phyloP scores from a whole-genome alignment of 2,113 vertebrate species.

The Gobius niger region DNA sequence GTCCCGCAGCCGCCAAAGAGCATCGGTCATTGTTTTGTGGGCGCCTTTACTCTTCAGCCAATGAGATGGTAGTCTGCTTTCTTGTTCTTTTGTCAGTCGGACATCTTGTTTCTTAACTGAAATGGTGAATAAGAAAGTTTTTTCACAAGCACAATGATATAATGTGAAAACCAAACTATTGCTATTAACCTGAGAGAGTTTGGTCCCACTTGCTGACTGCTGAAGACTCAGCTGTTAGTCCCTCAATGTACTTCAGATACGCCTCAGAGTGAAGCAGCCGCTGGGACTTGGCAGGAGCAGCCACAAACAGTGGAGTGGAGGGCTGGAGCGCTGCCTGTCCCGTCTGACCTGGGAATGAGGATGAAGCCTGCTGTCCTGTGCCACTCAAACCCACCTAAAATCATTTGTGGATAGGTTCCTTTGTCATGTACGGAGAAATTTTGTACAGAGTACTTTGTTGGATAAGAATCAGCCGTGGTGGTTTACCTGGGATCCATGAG shows the following conservation, averaged over 20 bases:
- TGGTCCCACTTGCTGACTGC: conserved; percentile 99
- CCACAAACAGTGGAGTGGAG: conserved; percentile 93
- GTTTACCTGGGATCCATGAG: conserved; percentile 91
- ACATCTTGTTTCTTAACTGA: conserved; percentile 91
- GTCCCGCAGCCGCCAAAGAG: conserved; percentile 95
- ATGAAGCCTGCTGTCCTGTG: conserved; percentile 87
- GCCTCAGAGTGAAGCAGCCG: conserved; percentile 97
- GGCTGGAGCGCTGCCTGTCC: conserved; percentile 88
- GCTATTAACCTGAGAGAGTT: conserved; percentile 85
- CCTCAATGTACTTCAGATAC: conserved; percentile 96
- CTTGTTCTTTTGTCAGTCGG: conserved; percentile 95
- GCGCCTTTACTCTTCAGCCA: conserved; percentile 98
- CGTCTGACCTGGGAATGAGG: conserved; percentile 86
- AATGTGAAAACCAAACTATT: not conserved
- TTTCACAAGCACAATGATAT: not conserved
- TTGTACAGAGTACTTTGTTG: too few species aligned
- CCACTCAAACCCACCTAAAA: conserved; percentile 82
- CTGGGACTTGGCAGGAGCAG: conserved; percentile 93
- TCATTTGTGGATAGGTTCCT: not conserved
- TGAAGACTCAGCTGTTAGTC: conserved; percentile 89
- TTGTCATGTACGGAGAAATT: not conserved
- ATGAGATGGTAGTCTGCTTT: conserved; percentile 92
- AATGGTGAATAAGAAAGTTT: not conserved
- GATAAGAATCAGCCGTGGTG: not conserved
- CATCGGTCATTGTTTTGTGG: conserved; percentile 97